phyloP scores from a whole-genome alignment of 2,797 vertebrate species.

The Lepilemur ruficaudatus region DNA sequence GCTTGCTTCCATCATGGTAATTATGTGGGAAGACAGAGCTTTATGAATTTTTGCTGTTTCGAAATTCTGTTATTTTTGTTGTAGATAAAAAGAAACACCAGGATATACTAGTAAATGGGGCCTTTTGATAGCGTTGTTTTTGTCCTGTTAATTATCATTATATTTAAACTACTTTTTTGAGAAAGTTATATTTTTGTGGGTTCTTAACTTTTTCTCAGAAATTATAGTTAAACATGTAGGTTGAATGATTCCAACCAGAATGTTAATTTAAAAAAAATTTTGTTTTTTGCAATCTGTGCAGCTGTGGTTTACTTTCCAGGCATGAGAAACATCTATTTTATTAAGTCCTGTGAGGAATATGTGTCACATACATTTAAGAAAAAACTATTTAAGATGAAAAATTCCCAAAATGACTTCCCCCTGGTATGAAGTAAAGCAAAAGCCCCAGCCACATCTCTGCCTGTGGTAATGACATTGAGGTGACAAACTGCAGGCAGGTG shows the following conservation, averaged over 20 bases:
- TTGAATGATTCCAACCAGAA: conserved; percentile 56
- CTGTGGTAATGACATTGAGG: conserved; percentile 72
- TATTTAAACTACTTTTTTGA: conserved; percentile 52
- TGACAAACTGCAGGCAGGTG: conserved; percentile 81
- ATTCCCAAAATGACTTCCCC: conserved; percentile 75
- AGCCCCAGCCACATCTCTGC: conserved; percentile 64
- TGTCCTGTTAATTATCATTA: conserved; percentile 15
- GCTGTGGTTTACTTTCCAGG: conserved; percentile 77
- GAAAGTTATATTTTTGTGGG: conserved; percentile 21
- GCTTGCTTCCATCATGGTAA: not conserved
- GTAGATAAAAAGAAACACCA: not conserved
- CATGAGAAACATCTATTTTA: conserved; percentile 75
- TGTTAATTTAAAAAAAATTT: conserved; percentile 59
- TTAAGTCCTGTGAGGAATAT: conserved; percentile 77
- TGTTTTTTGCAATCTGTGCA: conserved; percentile 70
- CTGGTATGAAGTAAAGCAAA: conserved; percentile 80
- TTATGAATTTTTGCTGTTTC: not conserved
- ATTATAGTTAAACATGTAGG: conserved; percentile 41
- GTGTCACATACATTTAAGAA: conserved; percentile 80
- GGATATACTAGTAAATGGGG: conserved; percentile 58
- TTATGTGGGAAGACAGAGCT: not conserved
- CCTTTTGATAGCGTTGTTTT: conserved; percentile 51
- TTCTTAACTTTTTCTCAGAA: conserved; percentile 43
- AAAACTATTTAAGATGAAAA: conserved; percentile 80
- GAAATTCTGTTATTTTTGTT: conserved; percentile 46